phyloP scores from a whole-genome alignment of 2,113 vertebrate species.

The Serinus canaria region DNA sequence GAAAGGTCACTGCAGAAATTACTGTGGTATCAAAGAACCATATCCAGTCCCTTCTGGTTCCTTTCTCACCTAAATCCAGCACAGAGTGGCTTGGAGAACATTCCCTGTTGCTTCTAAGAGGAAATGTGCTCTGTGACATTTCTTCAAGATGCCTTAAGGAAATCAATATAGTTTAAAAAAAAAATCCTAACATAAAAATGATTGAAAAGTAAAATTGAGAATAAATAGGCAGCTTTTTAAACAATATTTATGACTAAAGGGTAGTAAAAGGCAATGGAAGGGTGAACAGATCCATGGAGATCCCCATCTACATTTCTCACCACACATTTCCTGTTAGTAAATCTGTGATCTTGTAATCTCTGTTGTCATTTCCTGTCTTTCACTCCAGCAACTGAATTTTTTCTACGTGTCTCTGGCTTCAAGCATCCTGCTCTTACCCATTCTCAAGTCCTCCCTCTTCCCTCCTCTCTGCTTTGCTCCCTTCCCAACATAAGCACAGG shows the following conservation, averaged over 20 bases:
- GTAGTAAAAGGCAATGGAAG: background rate
- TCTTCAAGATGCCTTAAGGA: background rate
- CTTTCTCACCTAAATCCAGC: background rate
- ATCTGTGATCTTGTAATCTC: background rate
- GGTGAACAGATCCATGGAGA: background rate
- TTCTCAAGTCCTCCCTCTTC: background rate
- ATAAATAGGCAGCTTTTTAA: background rate
- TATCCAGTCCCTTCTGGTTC: background rate
- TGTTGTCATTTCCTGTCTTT: background rate
- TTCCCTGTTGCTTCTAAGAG: background rate
- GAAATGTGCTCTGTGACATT: background rate
- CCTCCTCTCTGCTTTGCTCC: background rate
- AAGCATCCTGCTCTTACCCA: background rate
- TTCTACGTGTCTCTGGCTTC: accelerated
- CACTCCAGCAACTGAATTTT: background rate
- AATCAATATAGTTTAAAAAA: background rate
- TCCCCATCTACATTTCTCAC: background rate
- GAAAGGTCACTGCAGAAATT: background rate
- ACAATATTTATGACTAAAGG: background rate
- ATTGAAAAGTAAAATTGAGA: background rate
- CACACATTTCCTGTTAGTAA: background rate
- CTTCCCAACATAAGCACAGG: background rate
- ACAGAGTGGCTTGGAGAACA: background rate
- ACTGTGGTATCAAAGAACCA: background rate
- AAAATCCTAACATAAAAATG: background rate